Conservation (phyloP, 2,113 vertebrate species). For the Prionailurus viverrinus region DNA sequence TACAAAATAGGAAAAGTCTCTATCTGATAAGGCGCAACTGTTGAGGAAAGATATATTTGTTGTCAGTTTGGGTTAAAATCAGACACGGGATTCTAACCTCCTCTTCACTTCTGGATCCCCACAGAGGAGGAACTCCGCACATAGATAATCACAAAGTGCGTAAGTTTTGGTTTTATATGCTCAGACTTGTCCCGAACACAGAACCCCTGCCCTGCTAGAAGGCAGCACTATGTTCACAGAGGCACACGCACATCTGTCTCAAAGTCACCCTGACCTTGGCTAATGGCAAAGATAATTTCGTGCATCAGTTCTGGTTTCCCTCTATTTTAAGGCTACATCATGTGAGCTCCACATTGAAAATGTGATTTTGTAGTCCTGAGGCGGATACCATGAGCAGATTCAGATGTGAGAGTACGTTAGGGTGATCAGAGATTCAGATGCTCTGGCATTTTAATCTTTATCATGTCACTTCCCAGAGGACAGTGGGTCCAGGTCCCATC, state of each 20-base stretch:
- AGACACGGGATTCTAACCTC: background rate
- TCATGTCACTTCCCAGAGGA: background rate
- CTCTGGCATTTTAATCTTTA: background rate
- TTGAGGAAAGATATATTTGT: background rate
- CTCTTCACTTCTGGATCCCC: constrained; percentile 30
- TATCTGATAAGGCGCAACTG: background rate
- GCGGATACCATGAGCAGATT: background rate
- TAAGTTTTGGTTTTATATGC: background rate
- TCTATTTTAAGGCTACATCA: constrained; percentile 48
- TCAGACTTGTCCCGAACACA: constrained; percentile 25
- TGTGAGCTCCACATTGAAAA: constrained; percentile 6
- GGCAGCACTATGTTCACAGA: background rate
- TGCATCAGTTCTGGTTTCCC: background rate
- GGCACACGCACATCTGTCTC: background rate
- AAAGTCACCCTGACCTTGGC: constrained; percentile 57
- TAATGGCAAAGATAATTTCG: constrained; percentile 47
- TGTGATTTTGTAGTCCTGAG: constrained; percentile 25
- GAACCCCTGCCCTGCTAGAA: background rate
- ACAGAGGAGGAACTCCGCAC: constrained; percentile 43
- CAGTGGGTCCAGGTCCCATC: background rate
- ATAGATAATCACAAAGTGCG: background rate
- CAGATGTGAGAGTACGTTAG: background rate
- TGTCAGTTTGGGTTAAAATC: constrained; percentile 52
- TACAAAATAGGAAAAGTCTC: background rate
- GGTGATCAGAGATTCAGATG: background rate